Percentiles rank a stretch among this genome's conserved stretches.
phyloP scores from a whole-genome alignment of 92 coral and sea anemone species.

The Chrysogorgia sp. region DNA sequence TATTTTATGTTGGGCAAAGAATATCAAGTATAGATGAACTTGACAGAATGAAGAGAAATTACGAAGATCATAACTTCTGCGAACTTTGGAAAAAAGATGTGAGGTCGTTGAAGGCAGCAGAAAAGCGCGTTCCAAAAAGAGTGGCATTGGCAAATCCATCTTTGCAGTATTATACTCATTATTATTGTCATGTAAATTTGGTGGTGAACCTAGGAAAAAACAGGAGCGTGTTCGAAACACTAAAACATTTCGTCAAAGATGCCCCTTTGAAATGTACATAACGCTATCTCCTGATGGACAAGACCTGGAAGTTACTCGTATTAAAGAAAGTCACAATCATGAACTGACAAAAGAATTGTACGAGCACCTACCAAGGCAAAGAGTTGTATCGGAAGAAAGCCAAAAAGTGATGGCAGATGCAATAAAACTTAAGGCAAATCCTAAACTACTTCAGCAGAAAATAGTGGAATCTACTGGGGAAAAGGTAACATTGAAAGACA shows the following conservation, averaged over 20 bases:
- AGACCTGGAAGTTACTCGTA: conserved; percentile 15
- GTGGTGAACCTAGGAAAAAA: conserved; percentile 40
- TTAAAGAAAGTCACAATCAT: conserved; percentile 30
- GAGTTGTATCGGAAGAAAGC: background rate
- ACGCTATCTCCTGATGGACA: conserved; percentile 26
- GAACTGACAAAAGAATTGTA: conserved; percentile 27
- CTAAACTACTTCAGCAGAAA: conserved; percentile 52
- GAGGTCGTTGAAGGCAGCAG: conserved; percentile 51
- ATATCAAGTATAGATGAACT: conserved; percentile 46
- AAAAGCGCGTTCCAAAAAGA: conserved; percentile 54
- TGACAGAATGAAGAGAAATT: conserved; percentile 11
- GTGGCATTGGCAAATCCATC: conserved; percentile 55
- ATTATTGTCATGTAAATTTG: conserved; percentile 56
- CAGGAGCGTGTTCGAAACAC: background rate
- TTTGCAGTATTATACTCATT: conserved; percentile 61
- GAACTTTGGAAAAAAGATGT: conserved; percentile 52
- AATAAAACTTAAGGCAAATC: conserved; percentile 54
- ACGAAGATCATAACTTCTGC: conserved; percentile 60
- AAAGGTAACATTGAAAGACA: conserved; percentile 57
- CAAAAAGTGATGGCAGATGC: conserved; percentile 39
- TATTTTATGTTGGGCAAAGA: conserved; percentile 59
- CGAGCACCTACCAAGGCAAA: conserved; percentile 57
- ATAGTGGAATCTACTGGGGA: conserved; percentile 51
- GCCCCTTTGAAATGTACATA: conserved; percentile 40
- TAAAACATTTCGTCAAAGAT: conserved; percentile 37